Conservation (phyloP, 2,113 vertebrate species). For the Nothocercus julius region DNA sequence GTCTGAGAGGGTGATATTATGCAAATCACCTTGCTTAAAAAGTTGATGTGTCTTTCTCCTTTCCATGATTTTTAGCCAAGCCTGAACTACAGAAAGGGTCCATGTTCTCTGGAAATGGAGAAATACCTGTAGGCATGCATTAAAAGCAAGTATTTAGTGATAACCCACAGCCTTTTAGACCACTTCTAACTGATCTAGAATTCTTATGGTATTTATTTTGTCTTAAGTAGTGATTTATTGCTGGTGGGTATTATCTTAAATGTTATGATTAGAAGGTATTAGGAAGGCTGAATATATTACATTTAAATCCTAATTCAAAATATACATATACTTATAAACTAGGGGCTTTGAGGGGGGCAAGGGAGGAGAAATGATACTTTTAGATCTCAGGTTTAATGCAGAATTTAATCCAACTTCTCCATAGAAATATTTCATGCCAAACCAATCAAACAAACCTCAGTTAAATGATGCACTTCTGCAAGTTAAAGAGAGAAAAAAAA, state of each 20-base stretch:
- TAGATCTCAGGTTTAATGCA: not conserved
- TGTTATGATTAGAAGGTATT: not conserved
- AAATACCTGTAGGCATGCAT: not conserved
- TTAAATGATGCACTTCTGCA: not conserved
- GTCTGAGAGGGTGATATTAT: conserved; percentile 49
- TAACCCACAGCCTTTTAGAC: not conserved
- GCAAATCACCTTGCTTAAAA: conserved; percentile 50
- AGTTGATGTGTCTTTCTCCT: not conserved
- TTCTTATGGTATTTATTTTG: not conserved
- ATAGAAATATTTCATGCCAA: not conserved
- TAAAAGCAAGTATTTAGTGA: not conserved
- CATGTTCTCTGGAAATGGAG: not conserved
- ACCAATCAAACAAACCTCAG: not conserved
- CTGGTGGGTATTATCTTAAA: not conserved
- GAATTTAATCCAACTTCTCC: not conserved
- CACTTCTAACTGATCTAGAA: not conserved
- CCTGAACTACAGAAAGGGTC: not conserved
- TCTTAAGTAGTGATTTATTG: not conserved
- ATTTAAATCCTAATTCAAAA: not conserved
- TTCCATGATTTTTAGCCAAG: conserved; percentile 18
- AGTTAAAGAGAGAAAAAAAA: not conserved
- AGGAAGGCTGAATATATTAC: not conserved
- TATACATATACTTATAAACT: not conserved
- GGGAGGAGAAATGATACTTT: not conserved
- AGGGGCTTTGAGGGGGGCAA: too few species aligned